phyloP scores from a whole-genome alignment of 37 sponge, comb jelly and placozoan genomes.

The Dysidea cf. avara region DNA sequence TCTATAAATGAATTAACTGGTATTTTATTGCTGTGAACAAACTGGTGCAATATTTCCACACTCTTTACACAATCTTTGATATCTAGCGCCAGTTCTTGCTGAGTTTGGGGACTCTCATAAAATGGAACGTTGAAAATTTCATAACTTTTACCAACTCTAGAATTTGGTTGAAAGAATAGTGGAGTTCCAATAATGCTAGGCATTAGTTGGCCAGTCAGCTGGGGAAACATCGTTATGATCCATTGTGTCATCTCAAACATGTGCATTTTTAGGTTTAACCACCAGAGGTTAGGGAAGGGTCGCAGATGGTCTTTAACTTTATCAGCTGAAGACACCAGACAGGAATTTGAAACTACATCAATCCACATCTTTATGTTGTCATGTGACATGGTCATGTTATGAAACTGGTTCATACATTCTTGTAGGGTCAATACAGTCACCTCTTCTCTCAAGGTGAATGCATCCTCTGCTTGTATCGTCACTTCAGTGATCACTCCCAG shows the following conservation, averaged over 20 bases:
- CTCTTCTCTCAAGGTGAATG: conserved; percentile 50
- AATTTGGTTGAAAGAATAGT: conserved; percentile 18
- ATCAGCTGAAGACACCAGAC: conserved; percentile 16
- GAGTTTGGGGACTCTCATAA: conserved; percentile 28
- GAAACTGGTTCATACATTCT: conserved; percentile 40
- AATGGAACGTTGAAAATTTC: conserved; percentile 44
- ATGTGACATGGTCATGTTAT: conserved; percentile 6
- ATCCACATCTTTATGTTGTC: conserved; percentile 75
- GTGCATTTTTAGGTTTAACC: no score
- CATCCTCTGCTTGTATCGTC: conserved; percentile 48
- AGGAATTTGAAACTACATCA: conserved; percentile 43
- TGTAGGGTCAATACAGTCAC: conserved; percentile 1
- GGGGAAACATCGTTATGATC: neutral
- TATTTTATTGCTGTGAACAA: conserved; percentile 12
- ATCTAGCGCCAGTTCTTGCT: conserved; percentile 46
- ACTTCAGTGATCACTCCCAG: conserved; percentile 74
- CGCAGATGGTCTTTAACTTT: no score
- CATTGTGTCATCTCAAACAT: no score
- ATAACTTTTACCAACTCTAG: conserved; percentile 41
- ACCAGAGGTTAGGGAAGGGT: no score
- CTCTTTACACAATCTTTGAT: conserved; percentile 33
- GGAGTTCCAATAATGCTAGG: conserved; percentile 20
- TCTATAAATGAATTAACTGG: conserved; percentile 58
- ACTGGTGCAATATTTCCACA: conserved; percentile 10
- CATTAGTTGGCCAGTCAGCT: conserved; percentile 8